These are phyloP conservation scores for Cryptosula pallasiana DNA, from an alignment of 2,888 invertebrate genomes.

Conservation along the genomic window DNA sequence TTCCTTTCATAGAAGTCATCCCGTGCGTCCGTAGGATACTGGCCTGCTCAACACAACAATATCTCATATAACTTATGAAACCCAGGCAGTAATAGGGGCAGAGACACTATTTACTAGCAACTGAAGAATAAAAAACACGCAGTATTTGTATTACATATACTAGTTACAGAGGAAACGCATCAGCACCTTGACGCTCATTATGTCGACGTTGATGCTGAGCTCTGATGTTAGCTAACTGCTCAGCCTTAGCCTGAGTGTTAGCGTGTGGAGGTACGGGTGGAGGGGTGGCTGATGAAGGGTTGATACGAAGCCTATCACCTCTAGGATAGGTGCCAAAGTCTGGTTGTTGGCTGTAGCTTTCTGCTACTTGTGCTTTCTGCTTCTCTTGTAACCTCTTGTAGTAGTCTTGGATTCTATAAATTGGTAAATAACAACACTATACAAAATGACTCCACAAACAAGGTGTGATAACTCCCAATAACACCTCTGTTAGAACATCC, in stretches of 20 bases:
- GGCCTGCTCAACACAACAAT: slow-evolving; percentile 48
- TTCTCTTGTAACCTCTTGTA: slow-evolving; percentile 52
- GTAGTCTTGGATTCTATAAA: slow-evolving; percentile 55
- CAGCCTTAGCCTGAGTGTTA: slow-evolving; percentile 35
- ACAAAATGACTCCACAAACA: no score
- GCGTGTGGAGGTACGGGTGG: slow-evolving; percentile 21
- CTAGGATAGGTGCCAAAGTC: slow-evolving; percentile 15
- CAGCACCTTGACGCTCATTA: slow-evolving; percentile 55
- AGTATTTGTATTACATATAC: no score
- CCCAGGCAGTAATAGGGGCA: no score
- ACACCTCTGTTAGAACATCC: no score
- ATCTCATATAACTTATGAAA: no score
- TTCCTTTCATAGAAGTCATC: slow-evolving; percentile 44
- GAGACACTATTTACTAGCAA: no score
- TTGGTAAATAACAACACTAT: no score
- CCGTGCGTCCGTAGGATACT: slow-evolving; percentile 60
- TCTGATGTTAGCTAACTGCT: slow-evolving; percentile 57
- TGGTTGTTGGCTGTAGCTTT: slow-evolving; percentile 32
- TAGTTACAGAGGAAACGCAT: no score
- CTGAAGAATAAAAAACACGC: no score
- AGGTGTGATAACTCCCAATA: no score
- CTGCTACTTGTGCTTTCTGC: slow-evolving; percentile 31
- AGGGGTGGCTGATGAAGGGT: background rate
- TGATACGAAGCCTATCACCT: slow-evolving; percentile 2
- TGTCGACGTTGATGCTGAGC: slow-evolving; percentile 60